Conservation (phyloP, 2,113 vertebrate species). For the Pandion haliaetus region DNA sequence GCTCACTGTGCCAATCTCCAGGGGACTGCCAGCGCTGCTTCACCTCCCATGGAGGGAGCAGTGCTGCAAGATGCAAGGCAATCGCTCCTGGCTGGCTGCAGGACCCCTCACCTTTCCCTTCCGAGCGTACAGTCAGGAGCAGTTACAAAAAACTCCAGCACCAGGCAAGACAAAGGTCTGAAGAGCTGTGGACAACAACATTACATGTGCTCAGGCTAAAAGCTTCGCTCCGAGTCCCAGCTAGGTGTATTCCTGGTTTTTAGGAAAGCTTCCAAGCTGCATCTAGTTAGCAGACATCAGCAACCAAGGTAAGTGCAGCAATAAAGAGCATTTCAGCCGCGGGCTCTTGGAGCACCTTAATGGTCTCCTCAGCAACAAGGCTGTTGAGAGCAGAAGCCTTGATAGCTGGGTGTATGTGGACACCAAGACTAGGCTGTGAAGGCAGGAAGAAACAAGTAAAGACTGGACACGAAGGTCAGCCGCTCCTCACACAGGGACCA, state of each 20-base stretch:
- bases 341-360: not conserved
- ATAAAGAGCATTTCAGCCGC: not conserved
- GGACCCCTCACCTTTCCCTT: not conserved
- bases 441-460: not conserved
- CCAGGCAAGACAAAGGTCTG: not conserved
- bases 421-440: not conserved
- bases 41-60: not conserved
- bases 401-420: not conserved
- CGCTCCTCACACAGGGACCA: not conserved
- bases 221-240: not conserved
- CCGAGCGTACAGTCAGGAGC: not conserved
- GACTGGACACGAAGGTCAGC: not conserved
- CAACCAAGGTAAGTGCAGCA: not conserved
- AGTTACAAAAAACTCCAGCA: not conserved
- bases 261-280: not conserved
- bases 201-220: not conserved
- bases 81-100: not conserved
- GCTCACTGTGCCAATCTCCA: not conserved
- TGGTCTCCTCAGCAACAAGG: constrained; percentile 51
- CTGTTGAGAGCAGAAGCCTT: not conserved
- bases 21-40: not conserved
- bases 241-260: not conserved
- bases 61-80: not conserved
- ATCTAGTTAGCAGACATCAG: not conserved
- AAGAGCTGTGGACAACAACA: not conserved